Evolutionary conservation across 2,888 invertebrate species (phyloP).

Genomic region (Athalia cordata): DNA sequence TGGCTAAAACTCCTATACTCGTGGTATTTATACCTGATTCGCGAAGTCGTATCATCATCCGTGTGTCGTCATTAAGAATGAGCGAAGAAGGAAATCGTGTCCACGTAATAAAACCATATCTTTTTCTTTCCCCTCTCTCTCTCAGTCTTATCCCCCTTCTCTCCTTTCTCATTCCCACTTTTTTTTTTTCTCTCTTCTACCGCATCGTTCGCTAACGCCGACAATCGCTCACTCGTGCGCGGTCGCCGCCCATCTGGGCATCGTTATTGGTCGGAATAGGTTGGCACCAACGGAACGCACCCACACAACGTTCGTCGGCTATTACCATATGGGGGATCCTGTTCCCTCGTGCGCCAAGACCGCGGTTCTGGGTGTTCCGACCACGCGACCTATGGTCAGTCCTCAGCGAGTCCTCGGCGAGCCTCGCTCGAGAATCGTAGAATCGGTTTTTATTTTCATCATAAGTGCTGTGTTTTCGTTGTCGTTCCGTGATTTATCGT

Average conservation of each 20-base stretch:
- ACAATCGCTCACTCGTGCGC: slow-evolving; percentile 4
- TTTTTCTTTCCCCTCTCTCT: not conserved
- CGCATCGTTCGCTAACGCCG: not conserved
- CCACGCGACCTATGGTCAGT: slow-evolving; percentile 52
- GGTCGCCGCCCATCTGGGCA: not conserved
- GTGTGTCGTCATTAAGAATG: not conserved
- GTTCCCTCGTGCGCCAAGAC: slow-evolving; percentile 56
- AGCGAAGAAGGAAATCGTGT: slow-evolving; percentile 21
- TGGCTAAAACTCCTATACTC: too few relatives aligned
- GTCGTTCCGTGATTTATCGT: not conserved
- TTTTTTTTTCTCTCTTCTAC: slow-evolving; percentile 1
- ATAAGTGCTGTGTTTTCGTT: slow-evolving; percentile 14
- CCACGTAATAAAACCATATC: slow-evolving; percentile 38
- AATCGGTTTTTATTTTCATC: slow-evolving; percentile 13
- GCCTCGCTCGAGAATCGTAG: slow-evolving; percentile 34
- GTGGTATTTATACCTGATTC: not conserved
- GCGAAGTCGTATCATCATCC: not conserved
- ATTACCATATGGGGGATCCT: slow-evolving; percentile 71
- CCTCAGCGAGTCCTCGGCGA: slow-evolving; percentile 45
- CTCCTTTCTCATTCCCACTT: too few relatives aligned
- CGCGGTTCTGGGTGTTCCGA: slow-evolving; percentile 57
- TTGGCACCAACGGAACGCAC: slow-evolving; percentile 55
- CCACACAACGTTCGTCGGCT: slow-evolving; percentile 64
- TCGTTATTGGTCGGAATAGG: slow-evolving; percentile 15
- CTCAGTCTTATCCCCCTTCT: too few relatives aligned